Evolutionary conservation across 2,797 vertebrate species (phyloP), one percentile per base, ranked within the genome.

Genomic region (Tarsius wallacei): DNA sequence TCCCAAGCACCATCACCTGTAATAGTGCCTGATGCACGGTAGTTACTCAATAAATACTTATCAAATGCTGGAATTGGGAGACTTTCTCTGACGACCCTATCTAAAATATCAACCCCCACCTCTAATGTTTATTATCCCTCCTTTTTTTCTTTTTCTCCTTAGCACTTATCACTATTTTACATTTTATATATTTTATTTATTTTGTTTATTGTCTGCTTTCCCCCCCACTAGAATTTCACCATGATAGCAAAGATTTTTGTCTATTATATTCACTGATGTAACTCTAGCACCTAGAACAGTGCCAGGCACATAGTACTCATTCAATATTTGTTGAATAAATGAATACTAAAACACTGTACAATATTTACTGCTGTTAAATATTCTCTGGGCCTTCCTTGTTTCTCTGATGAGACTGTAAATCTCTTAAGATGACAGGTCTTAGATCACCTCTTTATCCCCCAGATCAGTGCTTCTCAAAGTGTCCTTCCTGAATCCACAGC

Each of bases 341-440:
- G 31, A 87, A 87, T 71, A 64, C 17, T 77, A 76, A 94, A 94
- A 59, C 16, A 64, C 3, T 81, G 17, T 51, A 61, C 8, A 78
- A 73, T 88, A 93, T 36, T 87, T 91, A 91, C 17, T 86, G 73
- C 68, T 91, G 17, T 73, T 80, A 96, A 97, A 84, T 96, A 7
- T 91, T 93, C 80, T n/a, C 42, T 78, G 16, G 42, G 17, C 6
- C 14, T 91, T 17, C 13, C 17, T 86, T 55, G 0, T 76, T n/a
- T 95, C 57, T 33, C 7, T 86, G 26, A 53, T 83, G 33, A 82
- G 36, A 83, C 22, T 82, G 2, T 70, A 94, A 74, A 78, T 55
- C 15, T 66, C 28, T 61, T 95, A n/a, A 91, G 87, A 78, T 15
- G 5, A 64, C 22, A 80, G 51, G 28, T 78, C 47, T 94, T 90